Conservation (phyloP, 2,888 invertebrate species). For the Emmelina monodactyla region DNA sequence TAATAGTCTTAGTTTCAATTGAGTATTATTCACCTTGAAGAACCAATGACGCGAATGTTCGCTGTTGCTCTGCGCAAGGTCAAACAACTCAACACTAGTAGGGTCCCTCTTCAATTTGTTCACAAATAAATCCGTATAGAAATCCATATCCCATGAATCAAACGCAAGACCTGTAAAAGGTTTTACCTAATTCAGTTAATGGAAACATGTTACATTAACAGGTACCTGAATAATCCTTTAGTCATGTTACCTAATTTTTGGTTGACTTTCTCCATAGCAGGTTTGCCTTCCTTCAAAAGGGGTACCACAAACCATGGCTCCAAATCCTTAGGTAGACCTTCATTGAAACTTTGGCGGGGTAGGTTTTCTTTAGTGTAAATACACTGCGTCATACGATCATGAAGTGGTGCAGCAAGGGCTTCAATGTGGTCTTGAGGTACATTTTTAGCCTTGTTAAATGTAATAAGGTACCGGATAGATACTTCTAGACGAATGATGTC, state of each 20-base stretch:
- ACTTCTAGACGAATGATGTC: conserved; percentile 83
- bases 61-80: conserved; percentile 97
- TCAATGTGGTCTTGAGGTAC: conserved; percentile 39
- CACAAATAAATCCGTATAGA: conserved; percentile 86
- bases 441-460: conserved; percentile 40
- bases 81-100: conserved; percentile 97
- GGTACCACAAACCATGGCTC: conserved; percentile 87
- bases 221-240: too few relatives aligned
- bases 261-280: conserved; percentile 84
- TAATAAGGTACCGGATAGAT: conserved; percentile 78
- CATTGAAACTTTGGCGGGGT: conserved; percentile 72
- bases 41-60: conserved; percentile 99
- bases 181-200: too few relatives aligned
- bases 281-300: conserved; percentile 76
- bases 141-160: conserved; percentile 91
- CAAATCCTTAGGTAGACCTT: conserved; percentile 67
- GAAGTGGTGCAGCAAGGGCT: conserved; percentile 68
- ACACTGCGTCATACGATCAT: conserved; percentile 95
- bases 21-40: conserved; percentile 75
- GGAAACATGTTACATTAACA: too few relatives aligned
- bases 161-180: conserved; percentile 83
- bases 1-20: too few relatives aligned
- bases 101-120: conserved; percentile 88
- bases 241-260: conserved; percentile 76
- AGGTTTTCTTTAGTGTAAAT: conserved; percentile 74